Evolutionary conservation across 2,888 invertebrate species (phyloP).

Genomic region (Atrina japonica): DNA sequence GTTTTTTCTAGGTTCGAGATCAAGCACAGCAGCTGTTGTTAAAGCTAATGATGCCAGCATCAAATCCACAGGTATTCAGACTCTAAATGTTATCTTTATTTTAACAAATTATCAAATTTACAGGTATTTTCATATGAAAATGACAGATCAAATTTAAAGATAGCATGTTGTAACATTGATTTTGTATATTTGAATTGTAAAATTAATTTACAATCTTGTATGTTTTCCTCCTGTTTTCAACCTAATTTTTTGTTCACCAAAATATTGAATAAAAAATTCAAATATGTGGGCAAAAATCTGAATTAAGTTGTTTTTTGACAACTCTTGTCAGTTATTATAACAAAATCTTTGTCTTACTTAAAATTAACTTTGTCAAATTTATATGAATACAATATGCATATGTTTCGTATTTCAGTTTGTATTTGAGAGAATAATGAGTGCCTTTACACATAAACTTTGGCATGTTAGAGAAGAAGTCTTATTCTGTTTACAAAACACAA

Average conservation of each 20-base stretch:
- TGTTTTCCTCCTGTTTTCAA: too few relatives aligned
- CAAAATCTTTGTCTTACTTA: too few relatives aligned
- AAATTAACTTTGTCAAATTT: too few relatives aligned
- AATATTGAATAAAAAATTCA: too few relatives aligned
- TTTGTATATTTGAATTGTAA: neutral
- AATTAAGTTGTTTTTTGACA: too few relatives aligned
- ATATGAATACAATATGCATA: neutral
- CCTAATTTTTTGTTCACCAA: too few relatives aligned
- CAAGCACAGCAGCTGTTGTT: constrained; percentile 88
- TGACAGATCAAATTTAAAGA: too few relatives aligned
- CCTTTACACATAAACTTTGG: constrained; percentile 93
- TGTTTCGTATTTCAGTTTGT: constrained; percentile 83
- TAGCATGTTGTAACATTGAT: neutral
- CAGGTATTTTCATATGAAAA: constrained; percentile 1
- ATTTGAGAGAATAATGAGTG: constrained; percentile 87
- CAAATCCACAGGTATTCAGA: constrained; percentile 82
- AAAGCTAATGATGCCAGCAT: constrained; percentile 88
- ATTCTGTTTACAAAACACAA: constrained; percentile 89
- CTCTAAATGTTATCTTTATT: neutral
- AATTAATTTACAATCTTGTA: neutral
- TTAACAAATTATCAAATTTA: neutral
- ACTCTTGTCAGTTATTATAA: too few relatives aligned
- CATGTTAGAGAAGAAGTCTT: constrained; percentile 95
- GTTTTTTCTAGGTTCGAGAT: constrained; percentile 85
- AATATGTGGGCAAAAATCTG: too few relatives aligned